Evolutionary conservation across 2,888 invertebrate species (phyloP).

Genomic region (Hirtodrosophila trivittata): DNA sequence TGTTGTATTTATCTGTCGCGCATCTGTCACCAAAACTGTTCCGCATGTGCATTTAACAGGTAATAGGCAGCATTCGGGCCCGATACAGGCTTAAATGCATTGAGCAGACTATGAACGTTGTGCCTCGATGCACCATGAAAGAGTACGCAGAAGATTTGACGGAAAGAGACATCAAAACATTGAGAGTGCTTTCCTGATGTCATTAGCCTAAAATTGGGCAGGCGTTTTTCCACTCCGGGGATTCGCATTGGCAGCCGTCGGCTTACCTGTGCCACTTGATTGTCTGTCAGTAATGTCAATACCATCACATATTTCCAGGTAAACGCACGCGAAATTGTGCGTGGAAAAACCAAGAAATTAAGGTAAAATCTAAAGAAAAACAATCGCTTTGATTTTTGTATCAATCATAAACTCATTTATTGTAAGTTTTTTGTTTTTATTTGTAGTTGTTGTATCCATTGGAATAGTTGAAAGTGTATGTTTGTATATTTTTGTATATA

Average conservation of each 20-base stretch:
- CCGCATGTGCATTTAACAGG: conserved; percentile 56
- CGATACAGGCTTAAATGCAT: conserved; percentile 3
- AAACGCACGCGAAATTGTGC: conserved; percentile 67
- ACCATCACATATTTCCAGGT: conserved; percentile 56
- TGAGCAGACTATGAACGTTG: conserved; percentile 32
- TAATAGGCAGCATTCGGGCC: conserved; percentile 12
- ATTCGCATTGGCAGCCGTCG: too few relatives aligned
- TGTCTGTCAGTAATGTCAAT: conserved; percentile 44
- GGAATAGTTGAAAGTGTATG: conserved; percentile 52
- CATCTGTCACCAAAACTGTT: conserved; percentile 53
- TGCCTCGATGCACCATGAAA: conserved; percentile 71
- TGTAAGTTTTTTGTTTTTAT: conserved; percentile 56
- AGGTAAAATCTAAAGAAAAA: neutral
- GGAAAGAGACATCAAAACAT: conserved; percentile 14
- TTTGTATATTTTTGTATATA: neutral
- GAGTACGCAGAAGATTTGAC: too few relatives aligned
- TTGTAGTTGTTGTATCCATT: conserved; percentile 49
- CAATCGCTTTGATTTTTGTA: conserved; percentile 47
- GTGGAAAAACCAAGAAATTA: conserved; percentile 8
- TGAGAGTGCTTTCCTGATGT: conserved; percentile 73
- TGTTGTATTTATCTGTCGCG: conserved; percentile 64
- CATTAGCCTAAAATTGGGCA: conserved; percentile 72
- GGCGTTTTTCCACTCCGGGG: conserved; percentile 66
- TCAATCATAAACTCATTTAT: conserved; percentile 77
- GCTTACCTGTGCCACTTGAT: conserved; percentile 16